Percentiles rank a stretch among this genome's conserved stretches.
phyloP scores from a whole-genome alignment of 2,888 invertebrate genomes.

The Lasioglossum malachurum region DNA sequence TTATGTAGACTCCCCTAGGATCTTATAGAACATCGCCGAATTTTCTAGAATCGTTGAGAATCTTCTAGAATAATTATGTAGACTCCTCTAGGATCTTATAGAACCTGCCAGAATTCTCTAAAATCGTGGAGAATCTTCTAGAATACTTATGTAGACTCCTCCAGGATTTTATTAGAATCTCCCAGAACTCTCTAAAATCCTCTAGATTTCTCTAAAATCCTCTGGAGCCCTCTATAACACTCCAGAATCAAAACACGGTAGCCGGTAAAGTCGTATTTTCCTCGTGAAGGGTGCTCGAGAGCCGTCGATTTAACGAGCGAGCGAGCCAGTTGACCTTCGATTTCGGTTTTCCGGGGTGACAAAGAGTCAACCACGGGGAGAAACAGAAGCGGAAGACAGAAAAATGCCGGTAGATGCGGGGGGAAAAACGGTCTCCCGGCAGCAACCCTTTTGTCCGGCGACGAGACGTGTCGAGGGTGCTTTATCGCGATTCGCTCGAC shows the following conservation, averaged over 20 bases:
- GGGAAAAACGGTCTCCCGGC: not conserved
- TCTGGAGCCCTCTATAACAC: not conserved
- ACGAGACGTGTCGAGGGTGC: constrained; percentile 71
- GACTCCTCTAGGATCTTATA: too few relatives aligned
- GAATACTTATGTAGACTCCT: too few relatives aligned
- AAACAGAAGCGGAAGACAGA: not conserved
- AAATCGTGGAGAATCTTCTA: too few relatives aligned
- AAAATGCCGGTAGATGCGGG: constrained; percentile 7
- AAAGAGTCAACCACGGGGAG: too few relatives aligned
- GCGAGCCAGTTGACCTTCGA: constrained; percentile 27
- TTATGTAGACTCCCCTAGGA: too few relatives aligned
- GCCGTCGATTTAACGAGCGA: constrained; percentile 9
- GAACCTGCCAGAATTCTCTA: too few relatives aligned
- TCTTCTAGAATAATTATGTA: too few relatives aligned
- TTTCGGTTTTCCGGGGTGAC: constrained; percentile 3
- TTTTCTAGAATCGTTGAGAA: too few relatives aligned
- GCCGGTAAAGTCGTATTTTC: not conserved
- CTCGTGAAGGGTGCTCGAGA: not conserved
- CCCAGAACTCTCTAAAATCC: not conserved
- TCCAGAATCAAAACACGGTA: not conserved
- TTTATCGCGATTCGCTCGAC: constrained; percentile 68
- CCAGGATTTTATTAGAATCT: too few relatives aligned
- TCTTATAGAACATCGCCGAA: too few relatives aligned
- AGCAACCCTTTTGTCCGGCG: constrained; percentile 59
- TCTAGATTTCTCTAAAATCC: too few relatives aligned